These are phyloP conservation scores for Drosophila teissieri DNA, from an alignment of 1,140 invertebrate genomes.

Conservation along the genomic window DNA sequence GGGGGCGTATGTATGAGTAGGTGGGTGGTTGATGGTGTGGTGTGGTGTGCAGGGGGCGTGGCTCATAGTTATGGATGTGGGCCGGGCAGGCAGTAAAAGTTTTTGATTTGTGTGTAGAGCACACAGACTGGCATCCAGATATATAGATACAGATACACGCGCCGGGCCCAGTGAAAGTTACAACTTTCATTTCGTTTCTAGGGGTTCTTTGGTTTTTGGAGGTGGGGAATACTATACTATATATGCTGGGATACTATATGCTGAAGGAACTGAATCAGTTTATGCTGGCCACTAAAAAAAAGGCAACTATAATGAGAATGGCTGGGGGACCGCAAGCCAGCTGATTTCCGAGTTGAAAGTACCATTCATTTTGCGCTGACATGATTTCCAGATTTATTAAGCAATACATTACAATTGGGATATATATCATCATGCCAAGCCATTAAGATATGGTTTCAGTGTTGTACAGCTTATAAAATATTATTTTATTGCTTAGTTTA, in stretches of 20 bases:
- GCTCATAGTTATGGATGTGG: constrained; percentile 32
- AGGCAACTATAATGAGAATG: constrained; percentile 45
- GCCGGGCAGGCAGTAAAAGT: constrained; percentile 62
- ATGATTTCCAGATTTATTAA: constrained; percentile 4
- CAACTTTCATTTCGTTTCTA: constrained; percentile 65
- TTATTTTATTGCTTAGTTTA: too few relatives aligned
- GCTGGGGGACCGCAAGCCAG: constrained; percentile 2
- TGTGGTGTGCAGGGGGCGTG: constrained; percentile 3
- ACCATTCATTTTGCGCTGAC: constrained; percentile 8
- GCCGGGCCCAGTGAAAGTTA: constrained; percentile 64
- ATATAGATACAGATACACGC: constrained; percentile 27
- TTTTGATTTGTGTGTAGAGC: constrained; percentile 75
- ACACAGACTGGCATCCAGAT: constrained; percentile 34
- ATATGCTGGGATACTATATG: background rate
- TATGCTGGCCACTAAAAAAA: constrained; percentile 44
- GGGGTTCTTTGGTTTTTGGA: background rate
- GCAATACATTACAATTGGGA: background rate
- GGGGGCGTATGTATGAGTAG: background rate
- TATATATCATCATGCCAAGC: background rate
- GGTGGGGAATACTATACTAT: background rate
- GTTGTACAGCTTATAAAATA: too few relatives aligned
- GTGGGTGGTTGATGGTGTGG: background rate
- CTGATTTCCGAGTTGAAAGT: constrained; percentile 18
- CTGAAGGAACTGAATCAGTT: constrained; percentile 17
- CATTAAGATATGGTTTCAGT: background rate